Evolutionary conservation across 1,140 invertebrate species (phyloP).

Genomic region (Thrips palmi): DNA sequence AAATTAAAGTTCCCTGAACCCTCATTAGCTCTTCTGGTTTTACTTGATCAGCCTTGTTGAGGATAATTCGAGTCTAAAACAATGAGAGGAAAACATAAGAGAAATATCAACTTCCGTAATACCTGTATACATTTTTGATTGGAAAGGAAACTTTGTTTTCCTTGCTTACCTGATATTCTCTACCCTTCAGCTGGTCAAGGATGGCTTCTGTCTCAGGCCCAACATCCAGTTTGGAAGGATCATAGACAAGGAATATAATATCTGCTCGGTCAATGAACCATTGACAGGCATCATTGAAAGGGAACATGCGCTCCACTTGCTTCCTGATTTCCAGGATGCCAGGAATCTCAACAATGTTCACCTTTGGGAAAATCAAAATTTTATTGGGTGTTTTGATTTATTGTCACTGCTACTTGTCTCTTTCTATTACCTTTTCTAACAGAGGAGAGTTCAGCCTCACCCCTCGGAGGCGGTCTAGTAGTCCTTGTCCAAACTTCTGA

Average conservation of each 20-base stretch:
- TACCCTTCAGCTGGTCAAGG: conserved; percentile 79
- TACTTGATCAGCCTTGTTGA: conserved; percentile 90
- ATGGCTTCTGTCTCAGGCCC: conserved; percentile 87
- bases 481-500: conserved; percentile 86
- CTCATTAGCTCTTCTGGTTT: conserved; percentile 82
- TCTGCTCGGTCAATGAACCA: conserved; percentile 93
- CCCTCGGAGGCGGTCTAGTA: conserved; percentile 74
- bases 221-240: conserved; percentile 86
- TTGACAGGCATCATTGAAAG: conserved; percentile 88
- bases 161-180: conserved; percentile 62
- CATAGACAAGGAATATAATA: conserved; percentile 87
- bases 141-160: too few species aligned
- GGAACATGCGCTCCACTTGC: conserved; percentile 79
- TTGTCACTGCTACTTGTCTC: background rate
- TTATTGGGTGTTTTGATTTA: background rate
- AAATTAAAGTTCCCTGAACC: conserved; percentile 83
- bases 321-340: conserved; percentile 87
- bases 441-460: conserved; percentile 63
- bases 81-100: background rate
- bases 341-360: conserved; percentile 91
- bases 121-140: too few species aligned
- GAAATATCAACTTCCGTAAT: too few species aligned
- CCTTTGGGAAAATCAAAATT: conserved; percentile 30
- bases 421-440: conserved; percentile 60
- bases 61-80: conserved; percentile 61